Conservation (phyloP, 2,888 invertebrate genomes). For the Pasiphila rectangulata region DNA sequence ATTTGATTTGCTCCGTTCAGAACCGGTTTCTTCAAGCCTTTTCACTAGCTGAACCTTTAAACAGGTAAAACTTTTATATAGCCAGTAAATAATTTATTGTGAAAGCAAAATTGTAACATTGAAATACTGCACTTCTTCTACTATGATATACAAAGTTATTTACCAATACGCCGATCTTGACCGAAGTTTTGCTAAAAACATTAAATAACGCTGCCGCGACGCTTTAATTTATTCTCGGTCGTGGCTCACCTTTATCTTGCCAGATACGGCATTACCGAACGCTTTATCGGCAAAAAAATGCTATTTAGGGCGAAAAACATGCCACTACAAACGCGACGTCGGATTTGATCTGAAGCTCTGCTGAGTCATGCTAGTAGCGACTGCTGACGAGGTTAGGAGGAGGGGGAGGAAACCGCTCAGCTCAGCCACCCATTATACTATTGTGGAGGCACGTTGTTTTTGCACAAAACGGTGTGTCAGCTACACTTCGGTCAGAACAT, state of each 20-base stretch:
- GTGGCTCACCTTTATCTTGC: conserved; percentile 55
- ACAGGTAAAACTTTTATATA: conserved; percentile 9
- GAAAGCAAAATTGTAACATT: conserved; percentile 6
- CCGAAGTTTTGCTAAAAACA: conserved; percentile 53
- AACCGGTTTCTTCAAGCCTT: conserved; percentile 24
- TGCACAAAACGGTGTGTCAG: conserved; percentile 69
- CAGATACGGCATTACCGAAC: conserved; percentile 57
- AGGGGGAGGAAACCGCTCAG: conserved; percentile 56
- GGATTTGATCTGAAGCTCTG: conserved; percentile 72
- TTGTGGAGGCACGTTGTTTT: conserved; percentile 74
- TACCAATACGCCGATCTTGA: conserved; percentile 37
- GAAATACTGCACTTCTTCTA: conserved; percentile 28
- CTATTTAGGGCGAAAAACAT: conserved; percentile 66
- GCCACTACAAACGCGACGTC: conserved; percentile 63
- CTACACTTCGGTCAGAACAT: conserved; percentile 46
- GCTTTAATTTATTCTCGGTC: conserved; percentile 45
- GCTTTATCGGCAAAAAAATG: conserved; percentile 62
- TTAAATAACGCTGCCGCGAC: conserved; percentile 38
- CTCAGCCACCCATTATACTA: conserved; percentile 74
- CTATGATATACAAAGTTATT: conserved; percentile 31
- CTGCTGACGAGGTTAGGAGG: conserved; percentile 35
- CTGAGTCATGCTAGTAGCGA: conserved; percentile 71
- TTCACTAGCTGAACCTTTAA: conserved; percentile 20
- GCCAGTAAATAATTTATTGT: background rate
- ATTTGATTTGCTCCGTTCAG: conserved; percentile 20